Conservation (phyloP, 2,113 vertebrate genomes). For the Erinaceus europaeus region DNA sequence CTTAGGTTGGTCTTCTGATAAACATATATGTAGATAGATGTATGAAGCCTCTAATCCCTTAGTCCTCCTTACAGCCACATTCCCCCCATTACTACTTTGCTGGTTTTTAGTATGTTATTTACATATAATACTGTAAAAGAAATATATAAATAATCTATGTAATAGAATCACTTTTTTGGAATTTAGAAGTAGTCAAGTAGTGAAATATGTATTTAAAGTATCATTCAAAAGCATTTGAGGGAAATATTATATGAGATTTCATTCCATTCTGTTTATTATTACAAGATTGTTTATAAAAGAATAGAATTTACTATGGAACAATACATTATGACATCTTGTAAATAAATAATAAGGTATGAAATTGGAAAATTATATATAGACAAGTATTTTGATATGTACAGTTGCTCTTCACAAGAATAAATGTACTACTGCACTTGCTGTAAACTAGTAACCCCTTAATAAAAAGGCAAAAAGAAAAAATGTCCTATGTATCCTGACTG, state of each 20-base stretch:
- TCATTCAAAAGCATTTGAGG: background rate
- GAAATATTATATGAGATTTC: background rate
- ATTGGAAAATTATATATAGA: background rate
- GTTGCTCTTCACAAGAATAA: slow-evolving; percentile 3
- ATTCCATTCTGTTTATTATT: slow-evolving; percentile 6
- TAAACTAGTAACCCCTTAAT: too few relatives aligned
- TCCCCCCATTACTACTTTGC: background rate
- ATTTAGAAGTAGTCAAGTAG: background rate
- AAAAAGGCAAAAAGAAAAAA: too few relatives aligned
- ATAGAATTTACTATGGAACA: slow-evolving; percentile 15
- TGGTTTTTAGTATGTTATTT: slow-evolving; percentile 12
- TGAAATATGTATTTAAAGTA: background rate
- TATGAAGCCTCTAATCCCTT: too few relatives aligned
- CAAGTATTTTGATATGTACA: background rate
- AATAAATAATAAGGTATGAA: slow-evolving; percentile 6
- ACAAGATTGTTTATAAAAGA: background rate
- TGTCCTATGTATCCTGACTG: background rate
- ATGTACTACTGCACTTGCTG: too few relatives aligned
- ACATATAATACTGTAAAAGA: too few relatives aligned
- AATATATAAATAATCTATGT: too few relatives aligned
- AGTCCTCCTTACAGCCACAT: background rate
- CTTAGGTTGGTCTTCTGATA: too few relatives aligned
- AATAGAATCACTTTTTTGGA: too few relatives aligned
- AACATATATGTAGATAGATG: background rate
- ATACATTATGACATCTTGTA: background rate